phyloP scores from a whole-genome alignment of 2,113 vertebrate species.

The Elephas maximus region DNA sequence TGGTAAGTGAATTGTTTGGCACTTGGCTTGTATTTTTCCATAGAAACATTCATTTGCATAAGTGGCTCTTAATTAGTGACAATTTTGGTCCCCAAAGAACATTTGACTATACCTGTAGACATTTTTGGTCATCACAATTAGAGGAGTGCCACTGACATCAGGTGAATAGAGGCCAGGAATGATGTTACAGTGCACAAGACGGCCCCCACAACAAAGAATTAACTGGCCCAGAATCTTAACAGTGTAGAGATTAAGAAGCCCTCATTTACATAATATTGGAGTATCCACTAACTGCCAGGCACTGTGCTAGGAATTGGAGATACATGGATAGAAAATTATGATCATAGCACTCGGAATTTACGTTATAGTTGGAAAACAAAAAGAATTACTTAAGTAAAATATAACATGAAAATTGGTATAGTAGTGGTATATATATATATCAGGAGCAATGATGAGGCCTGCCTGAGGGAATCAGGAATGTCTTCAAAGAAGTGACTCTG shows the following conservation, averaged over 20 bases:
- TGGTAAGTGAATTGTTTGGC: constrained; percentile 24
- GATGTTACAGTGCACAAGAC: not conserved
- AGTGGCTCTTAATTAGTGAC: not conserved
- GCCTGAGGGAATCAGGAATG: not conserved
- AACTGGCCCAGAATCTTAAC: not conserved
- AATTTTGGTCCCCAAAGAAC: not conserved
- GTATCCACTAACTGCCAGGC: not conserved
- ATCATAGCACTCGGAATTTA: constrained; percentile 1
- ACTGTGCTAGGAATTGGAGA: not conserved
- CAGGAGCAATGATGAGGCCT: not conserved
- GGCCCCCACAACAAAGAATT: not conserved
- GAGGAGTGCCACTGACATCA: not conserved
- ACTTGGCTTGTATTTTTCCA: constrained; percentile 1
- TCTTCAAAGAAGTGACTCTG: not conserved
- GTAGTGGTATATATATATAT: not conserved
- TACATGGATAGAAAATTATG: constrained; percentile 9
- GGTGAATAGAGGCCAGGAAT: not conserved
- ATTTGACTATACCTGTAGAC: not conserved
- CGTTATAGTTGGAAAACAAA: not conserved
- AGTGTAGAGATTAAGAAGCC: not conserved
- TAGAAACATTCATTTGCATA: not conserved
- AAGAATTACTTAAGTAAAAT: constrained; percentile 39
- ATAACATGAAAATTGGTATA: not conserved
- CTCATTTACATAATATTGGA: not conserved
- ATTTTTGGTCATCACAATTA: not conserved